Percentiles rank a stretch among this genome's conserved stretches.
Conservation (phyloP, 1,140 invertebrate genomes). For the Metaphire vulgaris region DNA sequence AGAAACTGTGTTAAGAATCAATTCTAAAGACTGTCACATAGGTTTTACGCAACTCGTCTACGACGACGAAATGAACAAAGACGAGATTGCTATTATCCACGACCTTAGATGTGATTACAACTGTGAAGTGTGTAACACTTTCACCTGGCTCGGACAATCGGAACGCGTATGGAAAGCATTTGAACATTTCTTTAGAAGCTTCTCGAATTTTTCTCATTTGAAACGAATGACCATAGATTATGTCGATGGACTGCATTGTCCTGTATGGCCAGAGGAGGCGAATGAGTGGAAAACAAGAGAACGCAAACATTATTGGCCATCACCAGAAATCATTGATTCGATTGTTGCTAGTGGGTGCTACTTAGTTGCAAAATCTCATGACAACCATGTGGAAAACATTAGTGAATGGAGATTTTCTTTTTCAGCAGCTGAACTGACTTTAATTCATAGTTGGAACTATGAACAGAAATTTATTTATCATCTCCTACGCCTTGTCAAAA, state of each 20-base stretch:
- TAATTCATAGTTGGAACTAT: neutral
- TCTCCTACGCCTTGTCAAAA: neutral
- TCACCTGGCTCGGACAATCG: neutral
- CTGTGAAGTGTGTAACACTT: no score
- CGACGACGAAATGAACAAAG: neutral
- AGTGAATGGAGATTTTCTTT: neutral
- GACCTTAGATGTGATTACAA: no score
- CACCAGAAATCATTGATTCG: neutral
- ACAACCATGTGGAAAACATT: neutral
- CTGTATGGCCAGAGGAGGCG: neutral
- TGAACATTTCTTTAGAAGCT: neutral
- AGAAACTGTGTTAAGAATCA: neutral
- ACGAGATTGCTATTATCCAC: no score
- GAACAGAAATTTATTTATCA: neutral
- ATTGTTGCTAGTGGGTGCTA: neutral
- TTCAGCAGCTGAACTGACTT: neutral
- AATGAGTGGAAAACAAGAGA: neutral
- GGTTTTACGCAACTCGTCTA: neutral
- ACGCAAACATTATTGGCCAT: neutral
- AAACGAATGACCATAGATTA: neutral
- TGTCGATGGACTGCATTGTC: neutral
- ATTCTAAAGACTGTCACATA: neutral
- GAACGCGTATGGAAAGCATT: neutral
- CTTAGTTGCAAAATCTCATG: neutral
- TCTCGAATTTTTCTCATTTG: neutral